Evolutionary conservation across 37 sponge, comb jelly and placozoan genomes (phyloP).

Genomic region (Cladorhizidae sp.): DNA sequence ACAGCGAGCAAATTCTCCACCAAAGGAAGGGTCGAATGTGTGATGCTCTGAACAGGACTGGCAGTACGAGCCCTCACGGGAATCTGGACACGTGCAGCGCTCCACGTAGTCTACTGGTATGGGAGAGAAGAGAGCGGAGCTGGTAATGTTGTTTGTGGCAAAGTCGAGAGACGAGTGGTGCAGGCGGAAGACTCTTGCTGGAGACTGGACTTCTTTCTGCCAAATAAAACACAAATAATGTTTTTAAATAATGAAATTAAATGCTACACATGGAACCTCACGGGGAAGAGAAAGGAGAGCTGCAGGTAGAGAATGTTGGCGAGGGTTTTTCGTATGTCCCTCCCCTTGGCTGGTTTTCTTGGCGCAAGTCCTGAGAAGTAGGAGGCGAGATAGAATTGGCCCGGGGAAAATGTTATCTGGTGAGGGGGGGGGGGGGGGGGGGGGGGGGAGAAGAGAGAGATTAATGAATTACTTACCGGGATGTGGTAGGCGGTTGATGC

Average conservation of each 20-base stretch:
- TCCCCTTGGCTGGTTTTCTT: background rate
- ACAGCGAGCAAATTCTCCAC: slow-evolving; percentile 79
- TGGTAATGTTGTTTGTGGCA: slow-evolving; percentile 19
- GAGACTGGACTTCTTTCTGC: background rate
- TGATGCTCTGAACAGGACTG: slow-evolving; percentile 55
- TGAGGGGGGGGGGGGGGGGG: background rate
- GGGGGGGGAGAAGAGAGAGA: no score
- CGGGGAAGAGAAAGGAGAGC: slow-evolving; percentile 5
- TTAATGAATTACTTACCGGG: no score
- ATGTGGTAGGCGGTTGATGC: no score
- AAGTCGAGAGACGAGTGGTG: slow-evolving; percentile 24
- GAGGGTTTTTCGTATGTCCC: slow-evolving; percentile 37
- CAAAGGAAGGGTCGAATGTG: slow-evolving; percentile 58
- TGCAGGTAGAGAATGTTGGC: slow-evolving; percentile 26
- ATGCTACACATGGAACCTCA: background rate
- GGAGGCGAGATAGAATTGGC: background rate
- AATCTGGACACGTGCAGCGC: slow-evolving; percentile 60
- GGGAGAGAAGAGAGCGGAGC: slow-evolving; percentile 1
- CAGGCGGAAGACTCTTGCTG: slow-evolving; percentile 5
- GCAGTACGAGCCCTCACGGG: slow-evolving; percentile 52
- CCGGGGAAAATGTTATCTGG: slow-evolving; percentile 1
- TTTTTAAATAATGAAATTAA: background rate
- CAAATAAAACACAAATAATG: no score
- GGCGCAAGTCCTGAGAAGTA: background rate
- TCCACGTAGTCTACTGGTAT: slow-evolving; percentile 59